Evolutionary conservation across 2,888 invertebrate species (phyloP).

Genomic region (Dasysyrphus tricinctus): DNA sequence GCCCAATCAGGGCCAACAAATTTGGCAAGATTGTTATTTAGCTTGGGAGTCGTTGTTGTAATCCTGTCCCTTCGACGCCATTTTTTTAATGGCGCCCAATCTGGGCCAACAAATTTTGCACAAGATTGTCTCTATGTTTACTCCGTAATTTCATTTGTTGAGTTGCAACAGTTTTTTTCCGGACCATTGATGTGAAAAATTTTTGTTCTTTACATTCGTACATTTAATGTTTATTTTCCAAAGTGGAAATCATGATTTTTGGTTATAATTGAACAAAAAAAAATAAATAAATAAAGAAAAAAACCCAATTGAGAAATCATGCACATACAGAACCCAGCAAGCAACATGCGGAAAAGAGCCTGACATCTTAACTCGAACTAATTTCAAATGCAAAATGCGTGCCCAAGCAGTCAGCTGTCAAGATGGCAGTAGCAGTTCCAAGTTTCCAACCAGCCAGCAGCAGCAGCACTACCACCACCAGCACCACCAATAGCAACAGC

Average conservation of each 20-base stretch:
- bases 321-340: background rate
- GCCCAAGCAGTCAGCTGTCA: slow-evolving; percentile 58
- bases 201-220: too few species aligned
- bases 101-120: too few species aligned
- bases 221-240: background rate
- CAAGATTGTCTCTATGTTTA: too few species aligned
- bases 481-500: slow-evolving; percentile 3
- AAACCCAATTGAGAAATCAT: slow-evolving; percentile 41
- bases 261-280: slow-evolving; percentile 8
- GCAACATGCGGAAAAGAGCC: slow-evolving; percentile 55
- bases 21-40: too few species aligned
- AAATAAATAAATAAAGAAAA: slow-evolving; percentile 1
- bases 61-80: too few species aligned
- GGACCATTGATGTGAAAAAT: too few species aligned
- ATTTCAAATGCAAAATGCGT: slow-evolving; percentile 74
- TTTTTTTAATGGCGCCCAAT: too few species aligned
- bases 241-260: slow-evolving; percentile 14
- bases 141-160: too few species aligned
- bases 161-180: too few species aligned
- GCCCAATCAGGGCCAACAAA: too few species aligned
- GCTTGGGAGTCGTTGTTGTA: too few species aligned
- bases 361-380: slow-evolving; percentile 72
- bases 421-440: slow-evolving; percentile 48
- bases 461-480: background rate
- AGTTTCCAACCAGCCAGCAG: slow-evolving; percentile 28